These are phyloP conservation scores for Ceyx margarethae DNA, from an alignment of 2,113 vertebrate genomes.

Conservation along the genomic window DNA sequence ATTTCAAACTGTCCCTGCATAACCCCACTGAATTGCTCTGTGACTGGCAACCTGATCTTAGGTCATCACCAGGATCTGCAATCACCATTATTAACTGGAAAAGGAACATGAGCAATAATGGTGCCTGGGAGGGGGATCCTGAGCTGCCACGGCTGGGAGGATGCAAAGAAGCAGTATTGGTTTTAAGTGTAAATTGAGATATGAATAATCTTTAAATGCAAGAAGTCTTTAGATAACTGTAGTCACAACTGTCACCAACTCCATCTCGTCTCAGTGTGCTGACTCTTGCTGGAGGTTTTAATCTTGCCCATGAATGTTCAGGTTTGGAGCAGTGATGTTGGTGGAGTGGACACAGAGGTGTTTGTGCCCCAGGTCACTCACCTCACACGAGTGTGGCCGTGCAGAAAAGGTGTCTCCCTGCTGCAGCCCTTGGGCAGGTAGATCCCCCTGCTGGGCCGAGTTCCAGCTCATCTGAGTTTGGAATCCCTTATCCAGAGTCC, in stretches of 20 bases:
- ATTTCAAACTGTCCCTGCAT: neutral
- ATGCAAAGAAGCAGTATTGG: neutral
- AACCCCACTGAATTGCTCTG: neutral
- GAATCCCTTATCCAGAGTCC: neutral
- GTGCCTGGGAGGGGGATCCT: neutral
- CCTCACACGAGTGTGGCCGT: accelerated
- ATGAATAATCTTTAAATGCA: neutral
- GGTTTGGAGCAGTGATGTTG: neutral
- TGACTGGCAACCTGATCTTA: neutral
- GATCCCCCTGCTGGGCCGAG: neutral
- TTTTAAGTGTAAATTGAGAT: neutral
- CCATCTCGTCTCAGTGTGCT: neutral
- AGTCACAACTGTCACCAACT: neutral
- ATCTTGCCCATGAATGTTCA: accelerated
- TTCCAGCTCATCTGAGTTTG: neutral
- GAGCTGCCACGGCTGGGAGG: neutral
- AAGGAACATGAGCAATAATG: neutral
- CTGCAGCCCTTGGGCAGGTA: accelerated
- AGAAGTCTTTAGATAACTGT: neutral
- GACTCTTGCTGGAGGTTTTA: neutral
- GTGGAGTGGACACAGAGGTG: neutral
- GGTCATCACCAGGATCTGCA: neutral
- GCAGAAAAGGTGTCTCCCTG: neutral
- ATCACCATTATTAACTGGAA: neutral
- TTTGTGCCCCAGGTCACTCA: accelerated